Percentiles rank a stretch among this genome's conserved stretches.
Conservation (phyloP, 2,797 vertebrate species). For the Oryzias dopingdopingensis region DNA sequence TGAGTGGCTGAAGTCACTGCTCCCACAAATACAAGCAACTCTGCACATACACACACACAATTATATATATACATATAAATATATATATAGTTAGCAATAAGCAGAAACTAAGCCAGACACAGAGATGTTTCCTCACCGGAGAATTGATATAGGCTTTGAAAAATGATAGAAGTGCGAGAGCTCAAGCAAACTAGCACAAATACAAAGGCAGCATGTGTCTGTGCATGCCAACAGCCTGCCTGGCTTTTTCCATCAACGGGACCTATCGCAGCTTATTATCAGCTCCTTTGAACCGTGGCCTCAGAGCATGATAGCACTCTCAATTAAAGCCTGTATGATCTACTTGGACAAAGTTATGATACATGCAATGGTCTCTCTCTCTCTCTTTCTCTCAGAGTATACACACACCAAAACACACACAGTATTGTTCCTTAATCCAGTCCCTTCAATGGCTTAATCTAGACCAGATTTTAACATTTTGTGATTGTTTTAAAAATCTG, state of each 20-base stretch:
- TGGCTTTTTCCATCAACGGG: slow-evolving; percentile 69
- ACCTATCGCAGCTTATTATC: slow-evolving; percentile 78
- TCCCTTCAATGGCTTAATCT: too few species aligned
- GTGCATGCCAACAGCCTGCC: slow-evolving; percentile 37
- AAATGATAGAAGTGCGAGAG: slow-evolving; percentile 20
- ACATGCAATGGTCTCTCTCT: slow-evolving; percentile 20
- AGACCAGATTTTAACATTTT: too few species aligned
- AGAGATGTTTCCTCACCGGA: slow-evolving; percentile 27
- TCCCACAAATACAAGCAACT: slow-evolving; percentile 34
- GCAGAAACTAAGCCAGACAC: slow-evolving; percentile 13
- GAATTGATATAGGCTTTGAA: slow-evolving; percentile 11
- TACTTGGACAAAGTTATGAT: slow-evolving; percentile 69
- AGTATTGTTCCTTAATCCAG: too few species aligned
- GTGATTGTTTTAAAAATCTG: too few species aligned
- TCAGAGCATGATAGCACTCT: slow-evolving; percentile 73
- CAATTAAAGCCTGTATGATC: slow-evolving; percentile 76
- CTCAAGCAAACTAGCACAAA: slow-evolving; percentile 6
- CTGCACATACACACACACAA: slow-evolving; percentile 5
- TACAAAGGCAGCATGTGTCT: slow-evolving; percentile 17
- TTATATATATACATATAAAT: too few species aligned
- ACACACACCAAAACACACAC: too few species aligned
- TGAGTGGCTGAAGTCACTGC: slow-evolving; percentile 62
- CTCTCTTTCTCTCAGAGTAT: too few species aligned
- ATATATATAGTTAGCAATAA: background rate
- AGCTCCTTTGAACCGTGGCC: slow-evolving; percentile 76